Base-by-base conservation (phyloP, 2,797 vertebrate species). In the Hemitrygon akajei region DNA sequence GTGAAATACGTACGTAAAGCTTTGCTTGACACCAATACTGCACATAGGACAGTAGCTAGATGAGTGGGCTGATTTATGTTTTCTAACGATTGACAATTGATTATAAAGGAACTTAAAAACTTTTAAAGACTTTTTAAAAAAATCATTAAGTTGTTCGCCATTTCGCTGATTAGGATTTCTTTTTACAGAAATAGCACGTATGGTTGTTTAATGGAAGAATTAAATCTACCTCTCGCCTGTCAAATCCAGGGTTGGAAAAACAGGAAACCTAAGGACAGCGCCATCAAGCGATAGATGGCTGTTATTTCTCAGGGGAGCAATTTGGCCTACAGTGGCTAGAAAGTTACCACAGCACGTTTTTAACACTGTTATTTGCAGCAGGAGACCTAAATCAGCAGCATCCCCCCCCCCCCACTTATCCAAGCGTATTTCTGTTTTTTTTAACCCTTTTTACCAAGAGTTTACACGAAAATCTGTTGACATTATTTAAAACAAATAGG, bases 261-360 rank as follows among this genome's bases (percentile, higher is more conserved):
- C 69, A 56, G 71, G 40, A 20, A 92, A 92, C 69, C 69, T 34
- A 73, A 92, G 69, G 86, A 92, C 37, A 92, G 91, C 91, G 91
- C 91, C 91, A 92, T 75, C 91, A 47, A 75, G 91, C 91, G 91
- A 92, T 16, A 71, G 91, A 14, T 18, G 20, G 37, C 34, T 75
- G 66, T 40, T 73, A 47, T 75, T 30, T 75, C 91, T 75, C 91
- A 11, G 14, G 91, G 91, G 91, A 92, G 40, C 91, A 75, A 92
- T 92, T 92, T 92, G 25, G 6, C 69, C 89, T 75, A 25, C 66
- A 40, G 66, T 75, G 66, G 87, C 63, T 22, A 75, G 69, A 75
- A 66, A 92, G 91, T 34, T 30, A 92, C 37, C 69, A 56, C 91
- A 75, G 91, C 25, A 22, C 69, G n/a, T 89, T 37, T 37, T 34